Evolutionary conservation across 1,140 invertebrate genomes (phyloP), one percentile per base, ranked within the genome.

Genomic region (Lordiphosa mommai): DNA sequence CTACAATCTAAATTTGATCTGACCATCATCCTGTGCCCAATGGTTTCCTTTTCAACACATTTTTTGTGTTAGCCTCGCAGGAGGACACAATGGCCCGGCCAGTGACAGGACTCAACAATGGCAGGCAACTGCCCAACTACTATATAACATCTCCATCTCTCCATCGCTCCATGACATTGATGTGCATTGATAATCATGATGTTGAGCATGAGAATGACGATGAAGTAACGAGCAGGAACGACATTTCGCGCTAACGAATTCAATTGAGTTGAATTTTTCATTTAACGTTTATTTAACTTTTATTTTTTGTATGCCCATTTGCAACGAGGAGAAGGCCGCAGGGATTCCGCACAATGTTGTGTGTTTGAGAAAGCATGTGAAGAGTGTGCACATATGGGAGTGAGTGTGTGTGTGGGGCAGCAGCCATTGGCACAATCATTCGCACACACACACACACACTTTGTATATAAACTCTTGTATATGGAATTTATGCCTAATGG

Each of bases 191-290:
- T 38, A 55, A 63, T 36, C 38, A 49, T 30, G 27, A 14, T 17
- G 48, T 41, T 43, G 41, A 2, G 32, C 29, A 17, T 43, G 20
- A 36, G 41, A 38, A 36, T 59, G 52, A 46, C 51, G 50, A 58
- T 53, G 53, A 53, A 57, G 58, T 60, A 77, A 73, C 65, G 67
- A 61, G 72, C 30, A 68, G 49, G 53, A 72, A 80, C 80, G 74
- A 86, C 63, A 86, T 86, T 86, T 86, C 82, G 51, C 65, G 64
- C 80, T 86, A 86, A 86, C 82, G 82, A 86, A 82, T 86, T 86
- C 82, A 86, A 86, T 86, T 86, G 82, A 82, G 71, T 61, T 86
- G 74, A 82, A 86, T 86, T 86, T 86, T 84, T 84, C 68, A 84
- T 84, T 84, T 85, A 84, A 77, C 77, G 60, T 84, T 77, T 85